Evolutionary conservation across 2,797 vertebrate genomes (phyloP).

Genomic region (Numenius phaeopus): DNA sequence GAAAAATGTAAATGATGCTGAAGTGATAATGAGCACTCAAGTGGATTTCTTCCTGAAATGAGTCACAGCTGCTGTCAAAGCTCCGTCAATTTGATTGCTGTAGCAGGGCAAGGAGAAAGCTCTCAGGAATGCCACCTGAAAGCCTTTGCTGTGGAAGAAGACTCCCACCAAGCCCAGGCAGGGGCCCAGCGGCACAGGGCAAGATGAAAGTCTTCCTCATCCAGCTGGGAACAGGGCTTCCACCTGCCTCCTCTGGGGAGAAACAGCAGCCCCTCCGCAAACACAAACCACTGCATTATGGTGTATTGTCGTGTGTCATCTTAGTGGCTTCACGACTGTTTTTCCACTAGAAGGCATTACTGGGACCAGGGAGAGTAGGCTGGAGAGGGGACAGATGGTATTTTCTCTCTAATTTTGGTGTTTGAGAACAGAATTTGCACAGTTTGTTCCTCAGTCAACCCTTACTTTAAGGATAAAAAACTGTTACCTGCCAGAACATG

Average conservation of each 20-base stretch:
- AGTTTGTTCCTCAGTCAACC: conserved; percentile 56
- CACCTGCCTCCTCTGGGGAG: neutral
- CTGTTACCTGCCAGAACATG: conserved; percentile 47
- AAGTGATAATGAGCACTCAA: conserved; percentile 43
- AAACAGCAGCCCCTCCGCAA: accelerated
- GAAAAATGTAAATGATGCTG: conserved; percentile 53
- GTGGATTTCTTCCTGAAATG: conserved; percentile 30
- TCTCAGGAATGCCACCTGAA: conserved; percentile 9
- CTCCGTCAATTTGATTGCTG: conserved; percentile 1
- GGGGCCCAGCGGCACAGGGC: neutral
- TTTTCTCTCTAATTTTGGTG: conserved; percentile 59
- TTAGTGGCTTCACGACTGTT: neutral
- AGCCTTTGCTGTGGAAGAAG: neutral
- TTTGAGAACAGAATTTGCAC: conserved; percentile 67
- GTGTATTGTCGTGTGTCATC: neutral
- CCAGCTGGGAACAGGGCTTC: neutral
- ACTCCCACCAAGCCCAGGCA: neutral
- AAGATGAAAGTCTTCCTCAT: neutral
- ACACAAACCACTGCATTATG: neutral
- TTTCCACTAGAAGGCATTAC: neutral
- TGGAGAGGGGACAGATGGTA: conserved; percentile 56
- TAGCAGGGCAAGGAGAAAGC: neutral
- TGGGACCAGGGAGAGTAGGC: neutral
- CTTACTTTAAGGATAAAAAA: conserved; percentile 36
- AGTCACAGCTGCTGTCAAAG: conserved; percentile 52